Percentiles rank a stretch among this genome's conserved stretches.
phyloP scores from a whole-genome alignment of 2,888 invertebrate species.

The Andrena haemorrhoa region DNA sequence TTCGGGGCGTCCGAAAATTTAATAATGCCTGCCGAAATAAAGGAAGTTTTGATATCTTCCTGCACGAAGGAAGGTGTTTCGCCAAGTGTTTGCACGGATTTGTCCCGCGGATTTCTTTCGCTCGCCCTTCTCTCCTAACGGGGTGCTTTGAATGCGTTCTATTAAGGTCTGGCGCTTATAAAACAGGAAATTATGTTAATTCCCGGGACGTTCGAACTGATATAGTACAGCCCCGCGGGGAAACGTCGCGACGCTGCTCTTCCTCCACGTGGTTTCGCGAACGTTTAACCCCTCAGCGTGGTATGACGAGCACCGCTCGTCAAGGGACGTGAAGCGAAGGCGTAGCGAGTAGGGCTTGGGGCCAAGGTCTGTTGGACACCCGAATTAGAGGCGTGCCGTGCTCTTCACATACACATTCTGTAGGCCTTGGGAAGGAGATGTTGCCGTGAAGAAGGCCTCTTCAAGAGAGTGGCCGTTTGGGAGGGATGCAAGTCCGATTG shows the following conservation, averaged over 20 bases:
- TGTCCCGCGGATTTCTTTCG: conserved; percentile 10
- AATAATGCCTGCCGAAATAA: neutral
- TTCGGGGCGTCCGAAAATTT: conserved; percentile 14
- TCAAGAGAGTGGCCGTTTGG: no score
- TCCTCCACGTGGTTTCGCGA: neutral
- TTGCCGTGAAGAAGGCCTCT: no score
- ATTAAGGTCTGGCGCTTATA: conserved; percentile 59
- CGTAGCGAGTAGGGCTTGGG: no score
- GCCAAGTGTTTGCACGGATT: neutral
- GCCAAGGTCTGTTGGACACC: no score
- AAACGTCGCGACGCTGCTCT: conserved; percentile 13
- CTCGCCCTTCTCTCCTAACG: conserved; percentile 11
- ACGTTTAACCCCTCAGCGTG: neutral
- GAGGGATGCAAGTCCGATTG: no score
- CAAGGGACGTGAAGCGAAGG: no score
- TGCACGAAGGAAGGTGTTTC: conserved; percentile 3
- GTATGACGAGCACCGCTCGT: no score
- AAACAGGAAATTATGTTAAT: conserved; percentile 73
- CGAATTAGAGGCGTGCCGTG: no score
- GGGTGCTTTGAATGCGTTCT: neutral
- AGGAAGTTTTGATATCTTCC: neutral
- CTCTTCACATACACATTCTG: no score
- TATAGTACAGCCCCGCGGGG: conserved; percentile 9
- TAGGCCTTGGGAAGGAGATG: no score
- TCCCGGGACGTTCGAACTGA: conserved; percentile 15